A percentile compares a stretch with the other conserved stretches of the same genome.
phyloP scores from a whole-genome alignment of 1,140 invertebrate genomes.

The Hirudo medicinalis region DNA sequence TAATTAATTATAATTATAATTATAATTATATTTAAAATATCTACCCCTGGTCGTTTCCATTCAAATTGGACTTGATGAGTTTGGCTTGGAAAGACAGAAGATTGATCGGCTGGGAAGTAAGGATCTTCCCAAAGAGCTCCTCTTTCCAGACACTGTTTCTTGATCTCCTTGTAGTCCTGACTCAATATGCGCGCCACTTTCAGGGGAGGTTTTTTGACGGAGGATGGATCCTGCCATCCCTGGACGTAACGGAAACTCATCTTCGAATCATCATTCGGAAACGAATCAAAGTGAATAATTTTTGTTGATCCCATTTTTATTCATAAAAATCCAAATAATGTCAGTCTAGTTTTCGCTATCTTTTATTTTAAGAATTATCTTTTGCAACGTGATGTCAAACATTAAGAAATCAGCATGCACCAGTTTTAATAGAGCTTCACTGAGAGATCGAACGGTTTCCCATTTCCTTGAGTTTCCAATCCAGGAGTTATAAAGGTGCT shows the following conservation, averaged over 20 bases:
- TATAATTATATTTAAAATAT: not conserved
- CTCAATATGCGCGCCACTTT: slow-evolving; percentile 12
- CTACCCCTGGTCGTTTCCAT: slow-evolving; percentile 16
- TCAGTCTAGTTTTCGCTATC: too few relatives aligned
- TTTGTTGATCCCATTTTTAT: too few relatives aligned
- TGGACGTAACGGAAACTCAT: slow-evolving; percentile 11
- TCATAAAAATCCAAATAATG: too few relatives aligned
- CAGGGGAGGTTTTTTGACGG: slow-evolving; percentile 4
- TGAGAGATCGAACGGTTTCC: not conserved
- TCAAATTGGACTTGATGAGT: not conserved
- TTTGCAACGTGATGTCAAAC: too few relatives aligned
- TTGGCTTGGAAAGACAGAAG: slow-evolving; percentile 8
- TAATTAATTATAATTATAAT: too few relatives aligned
- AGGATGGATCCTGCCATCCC: slow-evolving; percentile 16
- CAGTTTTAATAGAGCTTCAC: too few relatives aligned
- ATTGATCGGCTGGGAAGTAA: slow-evolving; percentile 17
- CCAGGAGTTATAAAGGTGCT: too few relatives aligned
- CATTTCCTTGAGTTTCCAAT: not conserved
- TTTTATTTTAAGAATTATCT: too few relatives aligned
- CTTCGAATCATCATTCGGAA: too few relatives aligned
- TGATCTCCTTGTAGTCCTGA: slow-evolving; percentile 20
- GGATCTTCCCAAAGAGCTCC: slow-evolving; percentile 21
- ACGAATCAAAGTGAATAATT: too few relatives aligned
- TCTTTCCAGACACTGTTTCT: slow-evolving; percentile 12
- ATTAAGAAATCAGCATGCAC: too few relatives aligned